Evolutionary conservation across 2,888 invertebrate species (phyloP).

Genomic region (Colletes collaris): DNA sequence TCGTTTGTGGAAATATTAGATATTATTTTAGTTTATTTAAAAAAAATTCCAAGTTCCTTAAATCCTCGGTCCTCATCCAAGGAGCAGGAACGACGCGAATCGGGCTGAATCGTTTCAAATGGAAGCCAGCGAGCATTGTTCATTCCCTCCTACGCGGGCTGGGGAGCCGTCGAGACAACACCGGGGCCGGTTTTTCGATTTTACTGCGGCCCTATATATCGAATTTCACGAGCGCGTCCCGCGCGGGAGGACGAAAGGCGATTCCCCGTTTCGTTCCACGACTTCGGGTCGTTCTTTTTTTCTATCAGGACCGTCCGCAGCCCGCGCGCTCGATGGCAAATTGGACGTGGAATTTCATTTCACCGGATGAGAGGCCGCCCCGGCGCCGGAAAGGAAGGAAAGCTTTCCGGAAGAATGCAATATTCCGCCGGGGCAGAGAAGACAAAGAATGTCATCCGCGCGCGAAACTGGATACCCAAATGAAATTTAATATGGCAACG

Average conservation of each 20-base stretch:
- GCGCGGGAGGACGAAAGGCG: constrained; percentile 31
- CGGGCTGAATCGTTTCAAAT: too few relatives aligned
- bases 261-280: constrained; percentile 27
- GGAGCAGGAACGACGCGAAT: too few relatives aligned
- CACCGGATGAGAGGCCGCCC: constrained; percentile 65
- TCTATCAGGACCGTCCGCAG: constrained; percentile 50
- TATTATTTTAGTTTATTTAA: too few relatives aligned
- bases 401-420: constrained; percentile 72
- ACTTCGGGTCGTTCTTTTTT: constrained; percentile 31
- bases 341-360: constrained; percentile 76
- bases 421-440: constrained; percentile 65
- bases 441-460: constrained; percentile 73
- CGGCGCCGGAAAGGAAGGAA: constrained; percentile 59
- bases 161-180: too few relatives aligned
- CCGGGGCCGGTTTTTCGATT: constrained; percentile 51
- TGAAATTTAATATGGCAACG: constrained; percentile 73
- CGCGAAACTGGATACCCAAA: constrained; percentile 73
- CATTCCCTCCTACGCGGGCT: too few relatives aligned
- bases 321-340: constrained; percentile 64
- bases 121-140: too few relatives aligned
- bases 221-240: constrained; percentile 50
- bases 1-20: too few relatives aligned
- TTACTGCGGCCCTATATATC: constrained; percentile 51
- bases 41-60: too few relatives aligned
- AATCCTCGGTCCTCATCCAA: too few relatives aligned